Percentiles rank a stretch among this genome's conserved stretches.
phyloP scores from a whole-genome alignment of 2,113 vertebrate genomes.

The Solea senegalensis region DNA sequence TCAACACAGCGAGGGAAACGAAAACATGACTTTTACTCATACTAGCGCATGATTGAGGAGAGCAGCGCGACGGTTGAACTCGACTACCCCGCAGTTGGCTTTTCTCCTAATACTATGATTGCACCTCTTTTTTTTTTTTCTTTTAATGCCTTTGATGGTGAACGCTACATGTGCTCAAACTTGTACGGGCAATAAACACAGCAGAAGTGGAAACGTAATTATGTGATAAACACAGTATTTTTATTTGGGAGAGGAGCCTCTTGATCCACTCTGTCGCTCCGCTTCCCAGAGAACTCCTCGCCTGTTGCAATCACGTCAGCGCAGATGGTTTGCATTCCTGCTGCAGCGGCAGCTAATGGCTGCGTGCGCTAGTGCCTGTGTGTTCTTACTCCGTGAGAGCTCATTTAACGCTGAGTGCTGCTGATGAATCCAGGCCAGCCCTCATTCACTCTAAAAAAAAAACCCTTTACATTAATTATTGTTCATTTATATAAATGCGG shows the following conservation, averaged over 20 bases:
- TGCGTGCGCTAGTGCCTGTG: slow-evolving; percentile 34
- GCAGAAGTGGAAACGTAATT: slow-evolving; percentile 67
- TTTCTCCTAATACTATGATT: slow-evolving; percentile 42
- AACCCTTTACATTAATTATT: slow-evolving; percentile 22
- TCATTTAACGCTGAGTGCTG: slow-evolving; percentile 51
- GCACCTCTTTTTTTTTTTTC: slow-evolving; percentile 15
- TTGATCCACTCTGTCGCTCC: slow-evolving; percentile 50
- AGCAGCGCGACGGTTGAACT: slow-evolving; percentile 2
- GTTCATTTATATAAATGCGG: slow-evolving; percentile 25
- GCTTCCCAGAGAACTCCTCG: slow-evolving; percentile 55
- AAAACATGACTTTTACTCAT: slow-evolving; percentile 15
- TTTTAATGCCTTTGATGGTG: slow-evolving; percentile 42
- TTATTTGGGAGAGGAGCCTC: slow-evolving; percentile 44
- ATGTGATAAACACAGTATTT: slow-evolving; percentile 67
- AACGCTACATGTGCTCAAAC: slow-evolving; percentile 50
- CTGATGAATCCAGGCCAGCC: slow-evolving; percentile 29
- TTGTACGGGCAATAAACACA: slow-evolving; percentile 58
- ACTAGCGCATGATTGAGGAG: slow-evolving; percentile 2
- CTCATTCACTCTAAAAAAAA: slow-evolving; percentile 19
- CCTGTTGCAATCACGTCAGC: slow-evolving; percentile 61
- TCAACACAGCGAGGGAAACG: background rate
- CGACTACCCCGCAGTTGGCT: slow-evolving; percentile 2
- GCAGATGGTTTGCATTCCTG: slow-evolving; percentile 67
- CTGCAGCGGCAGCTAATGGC: slow-evolving; percentile 52
- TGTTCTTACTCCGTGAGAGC: slow-evolving; percentile 46